Percentiles rank a stretch among this genome's conserved stretches.
Evolutionary conservation across 2,888 invertebrate genomes (phyloP).

Genomic region (Ophion costatus): DNA sequence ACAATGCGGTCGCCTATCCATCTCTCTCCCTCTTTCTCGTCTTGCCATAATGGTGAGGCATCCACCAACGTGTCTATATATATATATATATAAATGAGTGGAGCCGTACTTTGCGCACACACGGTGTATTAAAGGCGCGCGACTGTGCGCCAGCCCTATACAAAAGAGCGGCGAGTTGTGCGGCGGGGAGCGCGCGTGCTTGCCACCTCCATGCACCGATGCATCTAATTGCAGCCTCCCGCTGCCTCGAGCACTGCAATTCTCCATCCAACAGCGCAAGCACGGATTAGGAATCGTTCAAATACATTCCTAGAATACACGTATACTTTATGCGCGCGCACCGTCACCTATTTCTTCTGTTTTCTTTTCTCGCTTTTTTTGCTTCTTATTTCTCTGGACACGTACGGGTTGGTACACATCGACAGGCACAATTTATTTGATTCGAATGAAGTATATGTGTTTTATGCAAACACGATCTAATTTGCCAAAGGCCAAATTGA

Average conservation of each 20-base stretch:
- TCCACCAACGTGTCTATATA: conserved; percentile 5
- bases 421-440: conserved; percentile 12
- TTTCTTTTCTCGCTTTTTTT: not conserved
- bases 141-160: conserved; percentile 40
- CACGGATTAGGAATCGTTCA: conserved; percentile 54
- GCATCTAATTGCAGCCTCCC: conserved; percentile 78
- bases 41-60: conserved; percentile 27
- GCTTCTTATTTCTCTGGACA: not conserved
- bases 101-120: conserved; percentile 27
- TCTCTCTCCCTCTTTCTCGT: conserved; percentile 29
- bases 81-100: conserved; percentile 22
- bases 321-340: not conserved
- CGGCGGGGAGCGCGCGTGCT: conserved; percentile 74
- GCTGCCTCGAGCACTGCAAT: conserved; percentile 57
- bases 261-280: conserved; percentile 40
- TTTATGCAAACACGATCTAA: conserved; percentile 10
- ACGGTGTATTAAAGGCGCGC: conserved; percentile 51
- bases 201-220: conserved; percentile 74
- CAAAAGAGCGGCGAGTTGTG: conserved; percentile 5
- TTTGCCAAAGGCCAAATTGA: conserved; percentile 20
- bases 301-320: conserved; percentile 33
- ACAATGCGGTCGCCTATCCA: conserved; percentile 7
- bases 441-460: conserved; percentile 10
- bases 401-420: not conserved
- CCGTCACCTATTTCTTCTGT: not conserved